A percentile compares a stretch with the other conserved stretches of the same genome.
phyloP scores from a whole-genome alignment of 2,888 invertebrate species.

The Myopa testacea region DNA sequence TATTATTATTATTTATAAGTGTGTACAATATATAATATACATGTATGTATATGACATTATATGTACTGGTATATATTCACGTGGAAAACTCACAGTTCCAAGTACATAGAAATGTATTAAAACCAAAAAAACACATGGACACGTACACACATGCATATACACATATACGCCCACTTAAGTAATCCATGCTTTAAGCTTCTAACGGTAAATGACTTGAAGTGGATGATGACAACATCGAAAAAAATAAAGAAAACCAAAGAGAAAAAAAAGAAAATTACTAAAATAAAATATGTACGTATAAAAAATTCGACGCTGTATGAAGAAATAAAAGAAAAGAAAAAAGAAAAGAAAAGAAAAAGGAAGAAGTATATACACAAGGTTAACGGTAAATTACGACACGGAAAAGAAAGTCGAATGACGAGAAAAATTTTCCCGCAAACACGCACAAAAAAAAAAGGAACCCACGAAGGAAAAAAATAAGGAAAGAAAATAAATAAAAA shows the following conservation, averaged over 20 bases:
- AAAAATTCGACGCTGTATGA: too few species aligned
- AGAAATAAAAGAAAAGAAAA: too few species aligned
- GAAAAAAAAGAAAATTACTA: too few species aligned
- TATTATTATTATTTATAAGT: not conserved
- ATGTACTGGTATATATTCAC: not conserved
- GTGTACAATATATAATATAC: conserved; percentile 44
- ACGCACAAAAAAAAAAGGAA: not conserved
- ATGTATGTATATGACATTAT: conserved; percentile 26
- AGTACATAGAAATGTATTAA: too few species aligned
- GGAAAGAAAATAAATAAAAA: too few species aligned
- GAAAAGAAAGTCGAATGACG: too few species aligned
- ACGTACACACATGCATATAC: conserved; percentile 40
- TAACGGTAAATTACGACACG: not conserved
- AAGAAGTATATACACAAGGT: not conserved
- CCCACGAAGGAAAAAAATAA: too few species aligned
- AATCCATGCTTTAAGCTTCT: not conserved
- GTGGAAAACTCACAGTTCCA: too few species aligned
- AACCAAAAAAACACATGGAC: conserved; percentile 5
- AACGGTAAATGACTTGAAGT: conserved; percentile 9
- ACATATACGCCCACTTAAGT: conserved; percentile 38
- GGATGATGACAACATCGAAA: not conserved
- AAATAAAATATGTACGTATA: too few species aligned
- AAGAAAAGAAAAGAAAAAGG: not conserved
- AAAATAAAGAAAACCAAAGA: not conserved
- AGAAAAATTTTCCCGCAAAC: not conserved